Evolutionary conservation across 1,140 invertebrate species (phyloP), one percentile per base, ranked within the genome.

Genomic region (Eciton burchellii): DNA sequence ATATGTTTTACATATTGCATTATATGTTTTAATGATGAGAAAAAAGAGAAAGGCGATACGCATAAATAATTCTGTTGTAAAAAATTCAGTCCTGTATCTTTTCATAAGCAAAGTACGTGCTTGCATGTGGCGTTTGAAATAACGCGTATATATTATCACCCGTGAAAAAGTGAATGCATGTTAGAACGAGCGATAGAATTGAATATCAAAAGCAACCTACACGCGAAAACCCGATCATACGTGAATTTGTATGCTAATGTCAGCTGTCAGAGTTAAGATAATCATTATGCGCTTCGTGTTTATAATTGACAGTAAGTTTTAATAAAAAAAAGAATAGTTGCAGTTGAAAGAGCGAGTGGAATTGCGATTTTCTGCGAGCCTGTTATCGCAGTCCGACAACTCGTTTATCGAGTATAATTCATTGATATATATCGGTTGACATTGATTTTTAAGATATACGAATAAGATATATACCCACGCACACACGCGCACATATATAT

Each of bases 201-300:
- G 26, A 11, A 45, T 82, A 82, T 71, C 77, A 52, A 59, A 71
- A 82, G 59, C 68, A 65, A 35, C 47, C 52, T 35, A 35, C 6
- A 35, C 82, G 56, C 65, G 24, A 70, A n/a, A 43, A 54, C 65
- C n/a, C 26, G 43, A n/a, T 47, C 49, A 16, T 59, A 24, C 63
- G 82, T 19, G 59, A 83, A 79, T 83, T 79, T 43, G 43, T 56
- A 74, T 59, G 73, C 57, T 83, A 81, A 79, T 60, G 73, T 60
- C 82, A 63, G 60, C 82, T 81, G 73, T 79, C 59, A 83, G 79
- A 68, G 63, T 68, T 81, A 83, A 77, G 70, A 83, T 77, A 77
- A 60, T 65, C 43, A 49, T 83, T 56, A 63, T n/a, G 8, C 63
- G 19, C 47, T 47, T 79, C 68, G 68, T 56, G 74, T 79, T 79